A percentile compares a stretch with the other conserved stretches of the same genome.
phyloP scores from a whole-genome alignment of 2,797 vertebrate species.

The Bradypodion ventrale region DNA sequence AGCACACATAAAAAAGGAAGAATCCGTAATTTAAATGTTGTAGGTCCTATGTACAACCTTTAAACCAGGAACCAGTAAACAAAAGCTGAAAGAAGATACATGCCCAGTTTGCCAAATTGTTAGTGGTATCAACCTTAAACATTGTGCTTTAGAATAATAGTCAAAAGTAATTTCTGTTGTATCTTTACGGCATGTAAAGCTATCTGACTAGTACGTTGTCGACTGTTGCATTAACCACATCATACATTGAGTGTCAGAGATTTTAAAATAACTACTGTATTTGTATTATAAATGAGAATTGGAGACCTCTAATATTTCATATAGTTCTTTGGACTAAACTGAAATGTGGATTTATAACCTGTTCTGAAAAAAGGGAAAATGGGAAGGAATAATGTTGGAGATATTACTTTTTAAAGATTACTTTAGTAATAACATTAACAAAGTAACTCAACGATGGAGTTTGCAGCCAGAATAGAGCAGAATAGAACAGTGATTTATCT shows the following conservation, averaged over 20 bases:
- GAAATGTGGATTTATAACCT: not conserved
- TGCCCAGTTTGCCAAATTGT: not conserved
- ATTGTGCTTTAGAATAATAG: not conserved
- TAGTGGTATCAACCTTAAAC: not conserved
- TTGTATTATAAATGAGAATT: conserved; percentile 7
- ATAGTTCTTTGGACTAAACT: not conserved
- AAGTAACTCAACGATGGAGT: not conserved
- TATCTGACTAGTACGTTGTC: not conserved
- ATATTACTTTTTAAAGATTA: not conserved
- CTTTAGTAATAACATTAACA: too few relatives aligned
- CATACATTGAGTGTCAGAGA: not conserved
- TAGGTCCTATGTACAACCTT: not conserved
- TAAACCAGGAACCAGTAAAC: not conserved
- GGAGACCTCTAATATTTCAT: not conserved
- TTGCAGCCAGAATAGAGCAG: not conserved
- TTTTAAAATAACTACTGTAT: not conserved
- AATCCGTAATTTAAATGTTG: not conserved
- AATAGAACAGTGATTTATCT: not conserved
- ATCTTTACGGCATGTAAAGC: not conserved
- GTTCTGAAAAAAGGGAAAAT: not conserved
- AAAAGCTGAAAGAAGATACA: accelerated
- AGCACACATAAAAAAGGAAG: too few relatives aligned
- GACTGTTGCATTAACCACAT: not conserved
- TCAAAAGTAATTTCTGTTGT: not conserved
- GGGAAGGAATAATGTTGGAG: not conserved